Evolutionary conservation across 2,888 invertebrate genomes (phyloP), one percentile per base, ranked within the genome.

Genomic region (Punctoribates punctum): DNA sequence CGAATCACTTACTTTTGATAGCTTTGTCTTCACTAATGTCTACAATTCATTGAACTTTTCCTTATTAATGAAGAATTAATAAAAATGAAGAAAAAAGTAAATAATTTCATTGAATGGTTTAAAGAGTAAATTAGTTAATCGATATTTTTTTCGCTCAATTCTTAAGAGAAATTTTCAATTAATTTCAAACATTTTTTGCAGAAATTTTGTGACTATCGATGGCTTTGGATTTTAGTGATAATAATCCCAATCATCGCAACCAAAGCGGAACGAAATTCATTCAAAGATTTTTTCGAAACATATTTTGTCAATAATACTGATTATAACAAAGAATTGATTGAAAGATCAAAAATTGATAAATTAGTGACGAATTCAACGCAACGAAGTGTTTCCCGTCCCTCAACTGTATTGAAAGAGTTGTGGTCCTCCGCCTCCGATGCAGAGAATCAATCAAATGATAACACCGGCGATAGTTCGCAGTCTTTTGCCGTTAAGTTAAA

Each of bases 211-310:
- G 70, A 70, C 23, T 70, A 46, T 29, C 15, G 17, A 62, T 29
- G 62, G 34, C 62, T 62, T 62, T 62, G 29, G 42, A 70, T 46
- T 34, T 42, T 42, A 70, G n/a, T 23, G 38, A 42, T 70, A 34
- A 46, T 70, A 38, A 6, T 70, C 9, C 42, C 42, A 23, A 70
- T 70, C 38, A 70, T 23, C 15, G 23, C 20, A 70, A 42, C 15
- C 70, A 11, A 70, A 34, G 70, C 42, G 42, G 20, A 70, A 70
- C 70, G 38, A 0, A 70, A 62, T 29, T 29, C 62, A 62, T 27
- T 34, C 15, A 34, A 62, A 15, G n/a, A 62, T 34, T 15, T 17
- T 3, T 23, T 70, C 8, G 23, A 46, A 2, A 20, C 27, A 65
- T n/a, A 9, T 70, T n/a, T 42, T 38, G n/a, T 38, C 20, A 70